phyloP scores from a whole-genome alignment of 1,140 invertebrate genomes.

The Littorina saxatilis region DNA sequence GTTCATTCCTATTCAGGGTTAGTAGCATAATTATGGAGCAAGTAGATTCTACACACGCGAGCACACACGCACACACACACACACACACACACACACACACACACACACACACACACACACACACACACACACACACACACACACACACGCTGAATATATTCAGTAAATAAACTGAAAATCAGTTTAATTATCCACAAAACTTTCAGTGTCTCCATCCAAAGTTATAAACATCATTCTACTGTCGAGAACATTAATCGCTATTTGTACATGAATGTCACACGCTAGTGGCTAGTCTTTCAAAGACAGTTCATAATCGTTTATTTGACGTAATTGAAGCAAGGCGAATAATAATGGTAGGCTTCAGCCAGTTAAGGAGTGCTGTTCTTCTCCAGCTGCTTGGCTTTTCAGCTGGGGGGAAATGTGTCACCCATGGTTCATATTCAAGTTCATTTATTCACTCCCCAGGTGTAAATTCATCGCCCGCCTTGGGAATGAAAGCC shows the following conservation, averaged over 20 bases:
- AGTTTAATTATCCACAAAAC: not conserved
- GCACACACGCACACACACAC: not conserved
- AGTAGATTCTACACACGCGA: too few species aligned
- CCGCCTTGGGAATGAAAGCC: too few species aligned
- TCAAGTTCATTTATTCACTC: too few species aligned
- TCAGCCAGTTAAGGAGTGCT: too few species aligned
- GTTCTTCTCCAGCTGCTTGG: too few species aligned
- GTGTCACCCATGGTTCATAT: too few species aligned
- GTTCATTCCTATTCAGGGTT: too few species aligned
- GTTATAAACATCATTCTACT: not conserved
- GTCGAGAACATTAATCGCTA: not conserved
- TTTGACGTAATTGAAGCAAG: too few species aligned
- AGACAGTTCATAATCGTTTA: not conserved
- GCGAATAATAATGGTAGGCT: too few species aligned
- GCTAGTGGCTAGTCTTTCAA: not conserved
- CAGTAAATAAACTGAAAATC: not conserved
- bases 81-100: constrained; percentile 3
- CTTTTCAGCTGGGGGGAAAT: too few species aligned
- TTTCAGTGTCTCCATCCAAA: not conserved
- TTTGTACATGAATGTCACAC: not conserved
- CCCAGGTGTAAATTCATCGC: too few species aligned
- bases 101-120: constrained; percentile 1
- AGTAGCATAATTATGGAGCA: too few species aligned
- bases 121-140: constrained; percentile 1
- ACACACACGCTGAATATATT: not conserved